Evolutionary conservation across 1,140 invertebrate species (phyloP), one percentile per base, ranked within the genome.

Genomic region (Meloidogyne chitwoodi): DNA sequence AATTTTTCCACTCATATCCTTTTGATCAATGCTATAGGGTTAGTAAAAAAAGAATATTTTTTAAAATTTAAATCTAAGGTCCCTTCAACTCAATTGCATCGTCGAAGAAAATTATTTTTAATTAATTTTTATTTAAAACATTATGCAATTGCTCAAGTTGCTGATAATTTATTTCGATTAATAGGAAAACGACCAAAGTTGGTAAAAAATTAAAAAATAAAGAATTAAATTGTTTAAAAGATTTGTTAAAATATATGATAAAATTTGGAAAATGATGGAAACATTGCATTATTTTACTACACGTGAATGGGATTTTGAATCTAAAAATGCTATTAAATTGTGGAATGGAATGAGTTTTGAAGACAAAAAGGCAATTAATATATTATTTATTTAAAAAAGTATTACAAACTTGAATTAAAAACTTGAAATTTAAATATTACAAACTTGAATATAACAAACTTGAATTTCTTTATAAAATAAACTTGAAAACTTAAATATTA

Each of bases 221-320:
- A 44, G 56, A 62, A n/a, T 29, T 27, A 19, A n/a, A n/a, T 27
- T 44, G 24, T 62, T 34, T 76, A 83, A 73, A 44, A 85, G 83
- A 56, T 83, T 83, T 76, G 83, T 84, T 12, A 74, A 74, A 68
- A 77, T 81, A 31, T 86, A 87, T 56, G n/a, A 44, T 1, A 84
- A 83, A 70, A 77, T 87, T 24, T 86, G 85, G 80, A 82, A 77
- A 48, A 86, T 87, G 83, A 79, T 86, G n/a, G 84, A 87, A 48
- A 84, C 84, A 1, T 71, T 86, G 11, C 84, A 87, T 65, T 86
- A 79, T 74, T 86, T 86, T 74, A 86, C 84, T 0, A 85, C 82
- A 27, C 80, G 83, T 16, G 84, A 83, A 61, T 86, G 84, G 84
- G 44, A 69, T 14, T 86, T 86, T 72, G 34, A 86, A 63, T 75